Conservation (phyloP, 2,888 invertebrate species). For the Prenolepis imparis region DNA sequence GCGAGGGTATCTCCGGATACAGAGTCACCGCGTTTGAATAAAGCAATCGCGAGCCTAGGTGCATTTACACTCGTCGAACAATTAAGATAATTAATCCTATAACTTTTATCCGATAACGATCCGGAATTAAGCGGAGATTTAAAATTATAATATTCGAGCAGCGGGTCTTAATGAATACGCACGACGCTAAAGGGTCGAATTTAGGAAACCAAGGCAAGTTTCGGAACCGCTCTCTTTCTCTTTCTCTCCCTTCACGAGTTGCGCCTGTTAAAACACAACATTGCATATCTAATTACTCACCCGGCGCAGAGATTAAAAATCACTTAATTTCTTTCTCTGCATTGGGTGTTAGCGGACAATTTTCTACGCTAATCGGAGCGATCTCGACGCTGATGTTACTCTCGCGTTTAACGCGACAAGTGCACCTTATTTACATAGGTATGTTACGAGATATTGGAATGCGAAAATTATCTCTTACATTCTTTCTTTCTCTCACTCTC, state of each 20-base stretch:
- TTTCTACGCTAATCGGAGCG: conserved; percentile 46
- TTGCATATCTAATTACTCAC: neutral
- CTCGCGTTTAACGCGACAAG: conserved; percentile 8
- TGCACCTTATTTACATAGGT: conserved; percentile 38
- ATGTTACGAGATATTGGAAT: conserved; percentile 13
- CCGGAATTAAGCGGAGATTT: conserved; percentile 44
- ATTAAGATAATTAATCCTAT: conserved; percentile 53
- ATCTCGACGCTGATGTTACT: neutral
- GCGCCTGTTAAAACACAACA: conserved; percentile 8
- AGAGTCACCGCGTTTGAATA: conserved; percentile 64
- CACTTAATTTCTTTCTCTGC: conserved; percentile 23
- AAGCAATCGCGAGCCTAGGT: conserved; percentile 28
- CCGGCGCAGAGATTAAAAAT: conserved; percentile 28
- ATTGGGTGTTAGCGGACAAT: conserved; percentile 3
- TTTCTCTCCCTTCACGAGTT: neutral
- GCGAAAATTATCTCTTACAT: conserved; percentile 28
- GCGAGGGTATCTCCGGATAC: conserved; percentile 54
- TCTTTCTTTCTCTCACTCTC: neutral
- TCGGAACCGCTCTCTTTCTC: neutral
- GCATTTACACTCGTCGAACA: conserved; percentile 37
- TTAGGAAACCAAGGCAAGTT: conserved; percentile 27
- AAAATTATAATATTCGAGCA: conserved; percentile 28
- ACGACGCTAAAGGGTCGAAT: conserved; percentile 22
- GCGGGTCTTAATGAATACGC: conserved; percentile 39
- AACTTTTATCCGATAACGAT: conserved; percentile 45